Base-by-base conservation (phyloP, 2,113 vertebrate genomes). In the Channa maculata region DNA sequence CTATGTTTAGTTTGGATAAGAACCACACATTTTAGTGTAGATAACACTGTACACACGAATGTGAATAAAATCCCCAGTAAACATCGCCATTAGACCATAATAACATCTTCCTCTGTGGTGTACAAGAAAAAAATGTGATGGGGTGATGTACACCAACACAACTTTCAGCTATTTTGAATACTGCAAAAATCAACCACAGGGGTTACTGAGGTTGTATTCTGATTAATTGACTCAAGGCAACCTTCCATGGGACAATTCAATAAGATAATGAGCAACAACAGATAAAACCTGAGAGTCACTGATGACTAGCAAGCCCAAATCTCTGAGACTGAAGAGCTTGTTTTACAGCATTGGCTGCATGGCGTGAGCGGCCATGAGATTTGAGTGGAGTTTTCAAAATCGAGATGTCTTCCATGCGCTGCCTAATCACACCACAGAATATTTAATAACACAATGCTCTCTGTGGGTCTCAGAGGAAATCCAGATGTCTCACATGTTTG, bases 271-370 rank as follows among this genome's bases (percentile, higher is more conserved):
- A 60, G 36, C 71, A 75, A 51, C 3, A 7, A 45, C 37, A 12
- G 11, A 54, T 50, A 10, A 50, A 58, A 15, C 52, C n/a, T 39
- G 37, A 75, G 34, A 66, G 51, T 71, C 46, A 71, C 1, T 38
- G 34, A 15, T 6, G 8, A 45, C 24, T 57, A 12, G 1, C 6
- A 8, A 41, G 24, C 8, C 34, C 9, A 68, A 65, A 74, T 12
- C 39, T 71, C 67, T 58, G 59, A 71, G 58, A 83, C 3, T 66
- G 48, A 75, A 87, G 68, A 82, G 81, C 62, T 75, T 34, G 8
- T 74, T 80, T 66, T 39, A 68, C 48, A 12, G 51, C 46, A 45
- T 4, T 4, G 8, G 5, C 33, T 6, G 11, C 52, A 61, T 52
- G 37, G 12, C 39, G 49, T 2, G 24, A 50, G 5, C 11, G 44